A percentile compares a stretch with the other conserved stretches of the same genome.
Evolutionary conservation across 2,113 vertebrate genomes (phyloP).

Genomic region (Choloepus hoffmanni): DNA sequence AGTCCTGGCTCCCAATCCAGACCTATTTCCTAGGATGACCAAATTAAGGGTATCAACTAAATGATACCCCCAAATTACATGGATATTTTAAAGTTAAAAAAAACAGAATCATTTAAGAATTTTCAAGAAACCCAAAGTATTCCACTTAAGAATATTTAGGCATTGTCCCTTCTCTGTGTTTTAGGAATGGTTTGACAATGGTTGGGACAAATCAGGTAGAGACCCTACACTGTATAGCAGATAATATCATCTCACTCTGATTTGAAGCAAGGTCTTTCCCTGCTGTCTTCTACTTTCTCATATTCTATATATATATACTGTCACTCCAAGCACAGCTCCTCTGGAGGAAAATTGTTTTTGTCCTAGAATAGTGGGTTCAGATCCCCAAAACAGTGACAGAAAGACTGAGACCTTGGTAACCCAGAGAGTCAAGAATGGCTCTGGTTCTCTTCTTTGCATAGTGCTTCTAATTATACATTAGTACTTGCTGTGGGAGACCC

Average conservation of each 20-base stretch:
- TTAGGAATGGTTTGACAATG: not conserved
- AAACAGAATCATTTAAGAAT: not conserved
- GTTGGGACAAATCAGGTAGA: not conserved
- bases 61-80: not conserved
- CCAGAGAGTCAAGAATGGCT: not conserved
- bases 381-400: not conserved
- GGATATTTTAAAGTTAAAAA: not conserved
- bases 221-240: not conserved
- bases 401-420: constrained; percentile 14
- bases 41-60: not conserved
- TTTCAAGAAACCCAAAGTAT: not conserved
- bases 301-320: not conserved
- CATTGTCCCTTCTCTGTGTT: not conserved
- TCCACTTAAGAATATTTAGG: not conserved
- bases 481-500: constrained; percentile 35
- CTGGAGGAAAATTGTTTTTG: not conserved
- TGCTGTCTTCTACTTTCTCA: not conserved
- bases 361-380: not conserved
- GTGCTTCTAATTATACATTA: constrained; percentile 66
- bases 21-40: not conserved
- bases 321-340: not conserved
- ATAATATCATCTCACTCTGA: not conserved
- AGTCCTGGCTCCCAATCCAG: not conserved
- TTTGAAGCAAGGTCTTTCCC: not conserved
- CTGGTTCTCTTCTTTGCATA: constrained; percentile 39